Conservation (phyloP, 2,888 invertebrate species). For the Torymus aiolomorphi region DNA sequence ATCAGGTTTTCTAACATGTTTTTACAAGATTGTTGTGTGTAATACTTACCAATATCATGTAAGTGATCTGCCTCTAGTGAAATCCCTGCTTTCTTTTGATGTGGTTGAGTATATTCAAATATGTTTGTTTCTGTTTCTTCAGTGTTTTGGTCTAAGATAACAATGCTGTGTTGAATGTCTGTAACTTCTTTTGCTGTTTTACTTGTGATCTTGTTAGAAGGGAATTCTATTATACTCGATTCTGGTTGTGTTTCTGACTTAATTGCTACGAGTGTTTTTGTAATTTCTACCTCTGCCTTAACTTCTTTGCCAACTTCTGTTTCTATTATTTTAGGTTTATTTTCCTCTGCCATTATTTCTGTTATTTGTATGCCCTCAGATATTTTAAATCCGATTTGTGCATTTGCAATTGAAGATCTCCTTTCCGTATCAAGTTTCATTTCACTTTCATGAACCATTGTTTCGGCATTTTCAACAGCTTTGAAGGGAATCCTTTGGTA, state of each 20-base stretch:
- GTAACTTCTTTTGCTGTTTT: slow-evolving; percentile 69
- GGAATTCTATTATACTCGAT: slow-evolving; percentile 65
- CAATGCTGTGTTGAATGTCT: slow-evolving; percentile 75
- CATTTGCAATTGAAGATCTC: slow-evolving; percentile 62
- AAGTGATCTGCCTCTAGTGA: slow-evolving; percentile 70
- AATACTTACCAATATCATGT: slow-evolving; percentile 70
- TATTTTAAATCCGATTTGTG: slow-evolving; percentile 68
- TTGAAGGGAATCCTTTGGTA: slow-evolving; percentile 74
- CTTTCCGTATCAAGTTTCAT: slow-evolving; percentile 59
- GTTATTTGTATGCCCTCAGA: slow-evolving; percentile 73
- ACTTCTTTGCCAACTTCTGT: slow-evolving; percentile 75
- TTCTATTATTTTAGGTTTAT: slow-evolving; percentile 72
- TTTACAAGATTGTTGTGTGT: no score
- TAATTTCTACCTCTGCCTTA: slow-evolving; percentile 75
- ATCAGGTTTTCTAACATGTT: no score
- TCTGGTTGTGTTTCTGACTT: slow-evolving; percentile 71
- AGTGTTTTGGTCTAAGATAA: slow-evolving; percentile 76
- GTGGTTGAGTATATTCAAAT: slow-evolving; percentile 73
- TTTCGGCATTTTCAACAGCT: slow-evolving; percentile 71
- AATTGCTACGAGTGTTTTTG: slow-evolving; percentile 75
- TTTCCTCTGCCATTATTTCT: slow-evolving; percentile 73
- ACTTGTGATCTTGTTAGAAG: slow-evolving; percentile 63
- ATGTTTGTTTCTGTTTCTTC: slow-evolving; percentile 76
- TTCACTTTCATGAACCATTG: slow-evolving; percentile 69
- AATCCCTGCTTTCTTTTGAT: slow-evolving; percentile 74